phyloP scores from a whole-genome alignment of 2,113 vertebrate species.

The Heptranchias perlo region DNA sequence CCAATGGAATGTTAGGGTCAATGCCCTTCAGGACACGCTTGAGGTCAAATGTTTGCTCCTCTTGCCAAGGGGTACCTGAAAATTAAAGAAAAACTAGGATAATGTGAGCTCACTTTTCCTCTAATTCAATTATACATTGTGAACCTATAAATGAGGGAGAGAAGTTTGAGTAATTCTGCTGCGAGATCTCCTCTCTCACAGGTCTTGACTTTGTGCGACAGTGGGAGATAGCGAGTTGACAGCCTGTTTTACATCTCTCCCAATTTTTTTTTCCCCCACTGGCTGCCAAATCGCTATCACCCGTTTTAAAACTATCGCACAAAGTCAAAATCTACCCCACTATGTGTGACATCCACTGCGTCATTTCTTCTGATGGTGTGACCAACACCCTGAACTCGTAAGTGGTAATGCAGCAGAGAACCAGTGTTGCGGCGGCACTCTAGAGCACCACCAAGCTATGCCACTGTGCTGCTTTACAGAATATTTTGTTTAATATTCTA shows the following conservation, averaged over 20 bases:
- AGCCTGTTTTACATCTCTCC: not conserved
- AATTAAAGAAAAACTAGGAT: slow-evolving; percentile 17
- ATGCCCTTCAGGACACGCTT: slow-evolving; percentile 64
- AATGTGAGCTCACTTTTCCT: not conserved
- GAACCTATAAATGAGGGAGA: not conserved
- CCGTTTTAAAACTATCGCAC: not conserved
- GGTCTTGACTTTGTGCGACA: not conserved
- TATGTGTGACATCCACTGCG: not conserved
- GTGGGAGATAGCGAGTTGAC: not conserved
- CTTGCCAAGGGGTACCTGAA: slow-evolving; percentile 67
- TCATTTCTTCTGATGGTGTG: not conserved
- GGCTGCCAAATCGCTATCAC: not conserved
- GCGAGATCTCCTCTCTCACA: not conserved
- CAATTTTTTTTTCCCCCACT: not conserved
- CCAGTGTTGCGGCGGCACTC: not conserved
- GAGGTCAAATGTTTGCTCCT: slow-evolving; percentile 75
- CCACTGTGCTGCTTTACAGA: not conserved
- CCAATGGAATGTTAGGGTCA: slow-evolving; percentile 70
- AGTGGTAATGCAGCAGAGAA: not conserved
- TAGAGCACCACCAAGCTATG: not conserved
- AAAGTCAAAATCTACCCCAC: not conserved
- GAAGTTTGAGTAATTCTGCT: not conserved
- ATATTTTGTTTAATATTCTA: not conserved
- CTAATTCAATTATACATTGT: not conserved
- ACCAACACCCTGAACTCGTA: not conserved